Conservation (phyloP, 2,113 vertebrate genomes). For the Cisticola juncidis region DNA sequence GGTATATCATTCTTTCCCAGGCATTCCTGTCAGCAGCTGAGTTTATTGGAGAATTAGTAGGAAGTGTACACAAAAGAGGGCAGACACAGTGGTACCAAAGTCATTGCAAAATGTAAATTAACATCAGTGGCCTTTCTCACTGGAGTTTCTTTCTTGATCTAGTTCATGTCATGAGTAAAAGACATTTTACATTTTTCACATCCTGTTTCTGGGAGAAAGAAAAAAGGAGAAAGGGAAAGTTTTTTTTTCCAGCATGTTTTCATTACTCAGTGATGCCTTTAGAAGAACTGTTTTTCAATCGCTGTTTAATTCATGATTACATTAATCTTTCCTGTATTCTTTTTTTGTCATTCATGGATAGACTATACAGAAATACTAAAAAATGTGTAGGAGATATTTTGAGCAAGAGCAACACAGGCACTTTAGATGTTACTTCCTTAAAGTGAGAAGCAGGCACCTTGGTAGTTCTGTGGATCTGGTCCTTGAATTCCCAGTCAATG, state of each 20-base stretch:
- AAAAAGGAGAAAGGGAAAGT: not conserved
- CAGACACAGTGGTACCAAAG: not conserved
- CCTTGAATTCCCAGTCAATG: not conserved
- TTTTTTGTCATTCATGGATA: not conserved
- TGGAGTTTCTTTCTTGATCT: not conserved
- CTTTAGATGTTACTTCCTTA: not conserved
- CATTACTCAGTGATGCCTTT: not conserved
- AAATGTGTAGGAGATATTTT: not conserved
- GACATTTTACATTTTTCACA: not conserved
- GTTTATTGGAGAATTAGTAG: not conserved
- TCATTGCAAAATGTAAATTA: slow-evolving; percentile 12
- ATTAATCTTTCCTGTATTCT: not conserved
- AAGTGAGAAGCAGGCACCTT: not conserved
- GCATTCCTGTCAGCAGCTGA: slow-evolving; percentile 16
- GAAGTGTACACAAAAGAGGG: not conserved
- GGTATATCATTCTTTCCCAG: not conserved
- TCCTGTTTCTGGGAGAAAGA: not conserved
- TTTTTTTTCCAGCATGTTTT: not conserved
- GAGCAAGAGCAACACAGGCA: not conserved
- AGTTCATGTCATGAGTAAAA: not conserved
- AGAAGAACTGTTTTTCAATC: not conserved
- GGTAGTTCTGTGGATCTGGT: not conserved
- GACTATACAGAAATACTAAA: not conserved
- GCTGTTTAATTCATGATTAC: not conserved
- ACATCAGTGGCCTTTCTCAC: not conserved